Conservation (phyloP, 64 coral and sea anemone species). For the Pocillopora damicornis region DNA sequence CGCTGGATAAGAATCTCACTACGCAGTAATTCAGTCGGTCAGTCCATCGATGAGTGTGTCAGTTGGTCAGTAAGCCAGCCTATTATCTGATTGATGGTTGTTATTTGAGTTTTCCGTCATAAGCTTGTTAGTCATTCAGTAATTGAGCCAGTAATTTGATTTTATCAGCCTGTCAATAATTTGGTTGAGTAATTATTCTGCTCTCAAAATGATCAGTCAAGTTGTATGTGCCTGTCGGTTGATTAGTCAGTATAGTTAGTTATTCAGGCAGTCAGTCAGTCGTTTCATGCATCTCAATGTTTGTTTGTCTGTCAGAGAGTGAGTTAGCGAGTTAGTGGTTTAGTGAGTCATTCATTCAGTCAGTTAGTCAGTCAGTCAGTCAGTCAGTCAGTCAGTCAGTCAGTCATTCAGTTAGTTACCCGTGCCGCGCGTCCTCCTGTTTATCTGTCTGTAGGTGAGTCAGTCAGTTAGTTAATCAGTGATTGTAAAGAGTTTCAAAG, state of each 20-base stretch:
- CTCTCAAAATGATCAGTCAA: not conserved
- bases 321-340: not conserved
- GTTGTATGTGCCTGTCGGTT: not conserved
- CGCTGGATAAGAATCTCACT: too few species aligned
- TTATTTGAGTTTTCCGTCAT: not conserved
- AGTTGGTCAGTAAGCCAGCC: not conserved
- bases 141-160: too few species aligned
- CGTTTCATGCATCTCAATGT: not conserved
- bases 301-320: not conserved
- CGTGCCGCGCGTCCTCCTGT: too few species aligned
- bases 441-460: not conserved
- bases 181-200: too few species aligned
- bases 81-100: not conserved
- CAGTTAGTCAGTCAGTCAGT: slow-evolving; percentile 3
- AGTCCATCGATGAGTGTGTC: not conserved
- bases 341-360: slow-evolving; percentile 8
- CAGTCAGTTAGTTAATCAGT: not conserved
- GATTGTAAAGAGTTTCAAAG: not conserved
- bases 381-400: not conserved
- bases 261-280: not conserved
- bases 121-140: not conserved
- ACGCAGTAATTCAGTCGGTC: not conserved
- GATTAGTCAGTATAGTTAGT: not conserved
- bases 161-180: too few species aligned
- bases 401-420: not conserved